Evolutionary conservation across 2,888 invertebrate genomes (phyloP).

Genomic region (Cheilosia vulpina): DNA sequence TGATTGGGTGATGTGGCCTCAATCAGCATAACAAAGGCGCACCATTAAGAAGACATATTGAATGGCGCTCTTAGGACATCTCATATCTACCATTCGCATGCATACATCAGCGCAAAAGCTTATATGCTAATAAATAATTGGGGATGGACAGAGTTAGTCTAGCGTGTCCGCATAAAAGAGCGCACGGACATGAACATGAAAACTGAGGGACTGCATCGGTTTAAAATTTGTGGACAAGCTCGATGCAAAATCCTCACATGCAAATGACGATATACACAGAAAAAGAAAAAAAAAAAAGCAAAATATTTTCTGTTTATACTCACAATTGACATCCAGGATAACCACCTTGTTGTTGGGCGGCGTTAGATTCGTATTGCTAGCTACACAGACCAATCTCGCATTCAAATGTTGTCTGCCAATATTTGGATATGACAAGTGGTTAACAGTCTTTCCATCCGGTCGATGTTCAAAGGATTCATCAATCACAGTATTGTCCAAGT

Average conservation of each 20-base stretch:
- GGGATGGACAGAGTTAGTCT: constrained; percentile 7
- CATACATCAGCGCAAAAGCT: constrained; percentile 49
- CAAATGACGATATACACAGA: constrained; percentile 11
- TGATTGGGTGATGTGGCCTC: constrained; percentile 59
- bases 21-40: constrained; percentile 70
- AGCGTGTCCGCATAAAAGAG: not conserved
- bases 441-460: constrained; percentile 89
- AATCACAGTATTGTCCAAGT: constrained; percentile 92
- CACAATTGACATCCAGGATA: constrained; percentile 93
- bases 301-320: constrained; percentile 84
- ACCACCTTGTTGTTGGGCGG: constrained; percentile 91
- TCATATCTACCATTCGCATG: constrained; percentile 44
- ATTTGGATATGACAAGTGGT: constrained; percentile 91
- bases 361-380: constrained; percentile 93
- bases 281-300: constrained; percentile 7
- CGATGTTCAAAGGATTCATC: constrained; percentile 92
- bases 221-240: not conserved
- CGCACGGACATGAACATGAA: not conserved
- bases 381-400: constrained; percentile 93
- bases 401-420: constrained; percentile 93
- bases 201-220: not conserved
- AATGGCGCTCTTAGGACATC: constrained; percentile 33
- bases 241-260: constrained; percentile 16
- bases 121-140: constrained; percentile 73
- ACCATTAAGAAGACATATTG: constrained; percentile 64